Percentiles rank a stretch among this genome's conserved stretches.
Conservation (phyloP, 2,113 vertebrate genomes). For the Caretta caretta region DNA sequence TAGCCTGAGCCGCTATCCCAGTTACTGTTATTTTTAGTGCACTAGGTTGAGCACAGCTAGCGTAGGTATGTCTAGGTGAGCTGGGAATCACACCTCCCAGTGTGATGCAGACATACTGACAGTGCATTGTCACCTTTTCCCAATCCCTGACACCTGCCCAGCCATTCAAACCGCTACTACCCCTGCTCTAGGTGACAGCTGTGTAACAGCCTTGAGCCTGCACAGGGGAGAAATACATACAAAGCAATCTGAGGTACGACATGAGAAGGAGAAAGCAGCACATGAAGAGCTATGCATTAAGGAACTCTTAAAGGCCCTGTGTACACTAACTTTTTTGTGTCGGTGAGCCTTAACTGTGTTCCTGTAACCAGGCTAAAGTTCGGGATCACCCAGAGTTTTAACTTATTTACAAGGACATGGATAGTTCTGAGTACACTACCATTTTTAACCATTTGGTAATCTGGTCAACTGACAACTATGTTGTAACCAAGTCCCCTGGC, state of each 20-base stretch:
- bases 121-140: rapidly evolving
- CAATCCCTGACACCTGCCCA: rapidly evolving
- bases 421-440: neutral
- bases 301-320: neutral
- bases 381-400: neutral
- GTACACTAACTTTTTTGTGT: neutral
- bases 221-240: neutral
- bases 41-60: neutral
- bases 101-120: neutral
- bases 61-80: no score
- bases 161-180: rapidly evolving
- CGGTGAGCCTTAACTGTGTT: neutral
- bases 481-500: neutral
- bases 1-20: no score
- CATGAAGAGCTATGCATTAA: neutral
- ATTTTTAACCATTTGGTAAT: rapidly evolving
- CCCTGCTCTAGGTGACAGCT: neutral
- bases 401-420: neutral
- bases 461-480: rapidly evolving
- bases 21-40: neutral
- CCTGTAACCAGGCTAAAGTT: neutral
- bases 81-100: no score
- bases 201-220: neutral
- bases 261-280: neutral
- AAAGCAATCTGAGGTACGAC: neutral